Evolutionary conservation across 53 echinoderm and acorn worm genomes (phyloP).

Genomic region (Antedon mediterranea): DNA sequence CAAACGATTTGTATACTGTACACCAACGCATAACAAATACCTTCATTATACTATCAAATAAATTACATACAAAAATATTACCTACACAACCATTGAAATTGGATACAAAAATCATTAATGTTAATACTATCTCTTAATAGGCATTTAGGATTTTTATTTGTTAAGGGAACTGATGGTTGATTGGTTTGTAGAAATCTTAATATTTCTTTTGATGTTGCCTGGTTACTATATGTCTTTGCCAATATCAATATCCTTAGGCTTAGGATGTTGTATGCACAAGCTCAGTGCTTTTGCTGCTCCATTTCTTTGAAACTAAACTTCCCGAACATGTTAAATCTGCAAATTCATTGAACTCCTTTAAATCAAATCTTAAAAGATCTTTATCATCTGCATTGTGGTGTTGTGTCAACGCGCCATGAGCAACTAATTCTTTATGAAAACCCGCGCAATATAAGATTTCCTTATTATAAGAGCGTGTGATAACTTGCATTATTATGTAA

Average conservation of each 20-base stretch:
- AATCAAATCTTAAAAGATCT: too few species aligned
- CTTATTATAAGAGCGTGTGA: too few species aligned
- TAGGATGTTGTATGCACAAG: not conserved
- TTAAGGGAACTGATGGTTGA: not conserved
- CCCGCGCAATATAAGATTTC: too few species aligned
- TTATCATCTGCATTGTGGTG: too few species aligned
- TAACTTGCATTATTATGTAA: too few species aligned
- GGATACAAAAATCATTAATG: not conserved
- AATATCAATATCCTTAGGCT: not conserved
- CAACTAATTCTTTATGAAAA: too few species aligned
- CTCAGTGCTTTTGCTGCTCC: too few species aligned
- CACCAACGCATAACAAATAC: not conserved
- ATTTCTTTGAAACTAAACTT: too few species aligned
- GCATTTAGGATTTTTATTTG: not conserved
- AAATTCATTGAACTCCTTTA: too few species aligned
- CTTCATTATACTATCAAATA: not conserved
- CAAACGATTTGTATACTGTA: not conserved
- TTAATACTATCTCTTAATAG: not conserved
- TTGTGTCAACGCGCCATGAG: too few species aligned
- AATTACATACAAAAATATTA: too few species aligned
- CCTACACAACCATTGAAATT: not conserved
- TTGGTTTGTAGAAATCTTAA: not conserved
- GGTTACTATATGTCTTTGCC: not conserved
- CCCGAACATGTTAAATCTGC: too few species aligned
- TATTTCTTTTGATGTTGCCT: not conserved